These are phyloP conservation scores for Heliconius hewitsoni DNA, from an alignment of 1,140 invertebrate species.

Conservation along the genomic window DNA sequence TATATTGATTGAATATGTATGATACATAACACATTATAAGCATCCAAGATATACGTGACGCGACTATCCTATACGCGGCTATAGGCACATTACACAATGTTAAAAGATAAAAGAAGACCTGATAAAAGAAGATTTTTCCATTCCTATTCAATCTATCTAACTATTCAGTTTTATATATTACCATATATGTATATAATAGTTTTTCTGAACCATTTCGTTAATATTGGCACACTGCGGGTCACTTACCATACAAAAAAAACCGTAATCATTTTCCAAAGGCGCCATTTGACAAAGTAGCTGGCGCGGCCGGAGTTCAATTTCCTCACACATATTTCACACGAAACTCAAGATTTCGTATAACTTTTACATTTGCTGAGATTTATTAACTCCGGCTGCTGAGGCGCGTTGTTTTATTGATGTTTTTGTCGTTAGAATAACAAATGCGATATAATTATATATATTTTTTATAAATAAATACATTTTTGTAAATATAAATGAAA, in stretches of 20 bases:
- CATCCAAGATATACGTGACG: too few species aligned
- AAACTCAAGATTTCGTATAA: conserved; percentile 26
- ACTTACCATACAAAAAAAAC: conserved; percentile 8
- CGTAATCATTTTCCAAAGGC: conserved; percentile 25
- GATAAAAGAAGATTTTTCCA: too few species aligned
- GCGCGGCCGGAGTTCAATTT: conserved; percentile 28
- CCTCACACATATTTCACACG: conserved; percentile 30
- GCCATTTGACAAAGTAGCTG: conserved; percentile 26
- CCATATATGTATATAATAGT: background rate
- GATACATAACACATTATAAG: too few species aligned
- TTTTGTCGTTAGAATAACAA: conserved; percentile 12
- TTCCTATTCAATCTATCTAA: too few species aligned
- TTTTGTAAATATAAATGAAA: background rate
- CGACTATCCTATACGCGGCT: too few species aligned
- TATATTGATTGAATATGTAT: too few species aligned
- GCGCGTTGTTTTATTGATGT: conserved; percentile 10
- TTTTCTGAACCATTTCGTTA: background rate
- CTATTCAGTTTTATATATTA: too few species aligned
- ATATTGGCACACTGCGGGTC: background rate
- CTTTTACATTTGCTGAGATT: conserved; percentile 28
- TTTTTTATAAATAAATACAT: background rate
- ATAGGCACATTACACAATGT: too few species aligned
- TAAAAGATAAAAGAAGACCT: too few species aligned
- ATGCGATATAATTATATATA: background rate
- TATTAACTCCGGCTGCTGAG: conserved; percentile 22